Conservation (phyloP, 2,113 vertebrate species). For the Peromyscus maniculatus region DNA sequence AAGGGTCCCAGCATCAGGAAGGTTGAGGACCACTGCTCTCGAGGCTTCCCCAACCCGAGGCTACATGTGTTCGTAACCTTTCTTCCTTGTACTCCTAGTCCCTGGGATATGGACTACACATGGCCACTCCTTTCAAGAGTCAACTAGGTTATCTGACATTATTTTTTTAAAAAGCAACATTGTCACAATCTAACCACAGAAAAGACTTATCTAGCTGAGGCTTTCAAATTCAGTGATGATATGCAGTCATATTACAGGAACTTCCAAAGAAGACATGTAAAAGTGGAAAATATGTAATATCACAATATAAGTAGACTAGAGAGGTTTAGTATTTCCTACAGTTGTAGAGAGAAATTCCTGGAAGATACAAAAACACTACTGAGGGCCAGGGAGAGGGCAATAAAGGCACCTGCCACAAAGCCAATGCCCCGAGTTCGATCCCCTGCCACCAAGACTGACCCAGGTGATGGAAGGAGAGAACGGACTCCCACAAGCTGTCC, state of each 20-base stretch:
- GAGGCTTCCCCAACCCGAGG: background rate
- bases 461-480: background rate
- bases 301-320: background rate
- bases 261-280: background rate
- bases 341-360: background rate
- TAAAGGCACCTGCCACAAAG: background rate
- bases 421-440: background rate
- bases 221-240: slow-evolving; percentile 10
- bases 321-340: background rate
- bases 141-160: background rate
- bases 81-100: background rate
- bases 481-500: background rate
- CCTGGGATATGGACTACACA: background rate
- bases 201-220: background rate
- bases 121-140: background rate
- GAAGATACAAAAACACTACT: background rate
- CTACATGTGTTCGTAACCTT: fast-evolving
- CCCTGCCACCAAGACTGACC: background rate
- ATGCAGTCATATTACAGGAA: background rate
- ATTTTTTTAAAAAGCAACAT: background rate
- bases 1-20: background rate
- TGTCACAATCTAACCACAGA: background rate
- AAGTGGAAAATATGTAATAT: background rate
- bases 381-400: background rate
- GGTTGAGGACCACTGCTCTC: background rate